Conservation (phyloP, 2,888 invertebrate species). For the Stenodema calcarata region DNA sequence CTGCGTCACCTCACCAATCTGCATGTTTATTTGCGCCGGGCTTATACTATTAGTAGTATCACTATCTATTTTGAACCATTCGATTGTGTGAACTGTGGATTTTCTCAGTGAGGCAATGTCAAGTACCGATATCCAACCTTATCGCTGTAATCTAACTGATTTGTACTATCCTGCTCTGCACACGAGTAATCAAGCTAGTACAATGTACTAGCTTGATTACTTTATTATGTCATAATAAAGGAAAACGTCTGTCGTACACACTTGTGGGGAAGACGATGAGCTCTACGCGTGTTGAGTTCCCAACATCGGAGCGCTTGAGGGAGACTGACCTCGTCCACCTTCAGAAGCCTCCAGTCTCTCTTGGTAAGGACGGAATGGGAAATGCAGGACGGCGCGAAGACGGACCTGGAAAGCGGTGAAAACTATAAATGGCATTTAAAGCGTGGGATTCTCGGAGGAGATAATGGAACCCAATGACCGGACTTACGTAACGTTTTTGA, state of each 20-base stretch:
- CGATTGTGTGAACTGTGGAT: no score
- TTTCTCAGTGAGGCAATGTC: no score
- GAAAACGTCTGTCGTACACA: slow-evolving; percentile 16
- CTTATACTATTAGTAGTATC: no score
- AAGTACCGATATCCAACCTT: no score
- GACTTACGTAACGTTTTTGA: slow-evolving; percentile 77
- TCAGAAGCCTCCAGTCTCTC: slow-evolving; percentile 84
- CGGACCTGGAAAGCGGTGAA: slow-evolving; percentile 67
- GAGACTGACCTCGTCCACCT: slow-evolving; percentile 82
- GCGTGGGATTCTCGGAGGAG: neutral
- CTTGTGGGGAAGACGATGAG: slow-evolving; percentile 28
- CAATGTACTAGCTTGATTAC: no score
- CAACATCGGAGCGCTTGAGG: slow-evolving; percentile 88
- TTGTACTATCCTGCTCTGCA: no score
- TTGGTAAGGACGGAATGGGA: slow-evolving; percentile 89
- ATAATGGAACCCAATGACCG: neutral
- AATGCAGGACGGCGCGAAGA: slow-evolving; percentile 92
- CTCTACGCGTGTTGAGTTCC: slow-evolving; percentile 66
- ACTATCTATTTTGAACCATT: no score
- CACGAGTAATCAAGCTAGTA: no score
- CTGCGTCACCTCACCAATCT: no score
- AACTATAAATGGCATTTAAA: neutral
- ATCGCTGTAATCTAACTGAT: no score
- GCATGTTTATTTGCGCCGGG: no score
- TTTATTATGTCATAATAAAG: no score